These are phyloP conservation scores for Solea senegalensis DNA, from an alignment of 2,113 vertebrate genomes.

Conservation along the genomic window DNA sequence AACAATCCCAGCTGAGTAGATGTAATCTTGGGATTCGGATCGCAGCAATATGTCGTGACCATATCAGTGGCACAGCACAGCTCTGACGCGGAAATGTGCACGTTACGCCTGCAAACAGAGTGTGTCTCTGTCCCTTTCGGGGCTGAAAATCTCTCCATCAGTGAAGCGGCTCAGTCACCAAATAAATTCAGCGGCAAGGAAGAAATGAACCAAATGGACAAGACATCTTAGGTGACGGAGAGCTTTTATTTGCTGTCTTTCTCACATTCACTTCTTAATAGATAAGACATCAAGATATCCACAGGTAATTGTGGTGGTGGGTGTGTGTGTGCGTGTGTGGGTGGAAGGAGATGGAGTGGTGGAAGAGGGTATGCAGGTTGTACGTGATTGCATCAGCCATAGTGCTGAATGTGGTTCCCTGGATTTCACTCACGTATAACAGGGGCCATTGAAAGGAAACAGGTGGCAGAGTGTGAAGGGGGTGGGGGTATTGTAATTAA, in stretches of 20 bases:
- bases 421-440: constrained; percentile 71
- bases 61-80: constrained; percentile 46
- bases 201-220: constrained; percentile 60
- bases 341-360: constrained; percentile 5
- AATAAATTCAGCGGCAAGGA: constrained; percentile 67
- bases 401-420: constrained; percentile 68
- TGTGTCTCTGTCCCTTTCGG: constrained; percentile 45
- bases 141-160: constrained; percentile 69
- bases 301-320: constrained; percentile 54
- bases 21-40: constrained; percentile 68
- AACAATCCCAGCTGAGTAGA: constrained; percentile 65
- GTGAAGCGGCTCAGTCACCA: constrained; percentile 58
- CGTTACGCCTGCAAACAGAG: constrained; percentile 45
- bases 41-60: constrained; percentile 45
- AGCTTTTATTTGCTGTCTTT: constrained; percentile 74
- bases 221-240: constrained; percentile 72
- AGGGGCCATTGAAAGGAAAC: constrained; percentile 72
- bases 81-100: constrained; percentile 35
- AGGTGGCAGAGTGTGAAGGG: constrained; percentile 61
- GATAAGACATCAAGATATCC: constrained; percentile 75
- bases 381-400: constrained; percentile 75
- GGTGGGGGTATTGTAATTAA: constrained; percentile 79
- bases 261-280: constrained; percentile 70
- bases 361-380: constrained; percentile 52
- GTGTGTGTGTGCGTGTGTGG: constrained; percentile 16